These are phyloP conservation scores for Thaleichthys pacificus DNA, from an alignment of 2,797 vertebrate genomes.

Conservation along the genomic window DNA sequence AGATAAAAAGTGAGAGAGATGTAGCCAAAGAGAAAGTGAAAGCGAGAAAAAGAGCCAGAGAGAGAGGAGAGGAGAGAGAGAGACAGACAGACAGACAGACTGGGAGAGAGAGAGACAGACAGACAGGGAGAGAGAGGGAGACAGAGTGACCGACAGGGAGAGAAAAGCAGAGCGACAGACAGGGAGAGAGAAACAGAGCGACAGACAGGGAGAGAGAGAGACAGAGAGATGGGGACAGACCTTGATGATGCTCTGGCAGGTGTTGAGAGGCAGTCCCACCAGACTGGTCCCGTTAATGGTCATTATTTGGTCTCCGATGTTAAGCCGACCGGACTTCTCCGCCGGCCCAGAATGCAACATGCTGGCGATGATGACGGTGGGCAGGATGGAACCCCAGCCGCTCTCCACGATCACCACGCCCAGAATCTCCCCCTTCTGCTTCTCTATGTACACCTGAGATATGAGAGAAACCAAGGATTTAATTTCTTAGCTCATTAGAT, in stretches of 20 bases:
- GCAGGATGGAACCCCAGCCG: slow-evolving; percentile 96
- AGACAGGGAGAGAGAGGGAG: background rate
- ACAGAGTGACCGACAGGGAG: background rate
- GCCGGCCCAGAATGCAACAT: slow-evolving; percentile 96
- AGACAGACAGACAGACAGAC: background rate
- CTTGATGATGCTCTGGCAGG: slow-evolving; percentile 99
- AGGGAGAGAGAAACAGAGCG: background rate
- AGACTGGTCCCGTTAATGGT: slow-evolving; percentile 95
- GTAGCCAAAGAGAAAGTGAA: background rate
- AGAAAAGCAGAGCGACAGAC: background rate
- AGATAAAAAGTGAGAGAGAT: background rate
- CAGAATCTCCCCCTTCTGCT: slow-evolving; percentile 95
- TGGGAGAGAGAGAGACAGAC: background rate
- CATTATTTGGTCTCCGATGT: slow-evolving; percentile 98
- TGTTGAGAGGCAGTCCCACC: slow-evolving; percentile 93
- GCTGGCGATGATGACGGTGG: slow-evolving; percentile 96
- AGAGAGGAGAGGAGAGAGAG: background rate
- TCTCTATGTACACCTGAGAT: slow-evolving; percentile 92
- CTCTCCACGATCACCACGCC: slow-evolving; percentile 96
- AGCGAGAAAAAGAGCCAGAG: background rate
- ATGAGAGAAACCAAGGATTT: background rate
- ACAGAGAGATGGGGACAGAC: slow-evolving; percentile 59
- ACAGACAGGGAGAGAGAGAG: background rate
- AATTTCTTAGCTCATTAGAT: background rate
- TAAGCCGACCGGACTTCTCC: slow-evolving; percentile 90